These are phyloP conservation scores for Radopholus similis DNA, from an alignment of 1,140 invertebrate genomes.

Conservation along the genomic window DNA sequence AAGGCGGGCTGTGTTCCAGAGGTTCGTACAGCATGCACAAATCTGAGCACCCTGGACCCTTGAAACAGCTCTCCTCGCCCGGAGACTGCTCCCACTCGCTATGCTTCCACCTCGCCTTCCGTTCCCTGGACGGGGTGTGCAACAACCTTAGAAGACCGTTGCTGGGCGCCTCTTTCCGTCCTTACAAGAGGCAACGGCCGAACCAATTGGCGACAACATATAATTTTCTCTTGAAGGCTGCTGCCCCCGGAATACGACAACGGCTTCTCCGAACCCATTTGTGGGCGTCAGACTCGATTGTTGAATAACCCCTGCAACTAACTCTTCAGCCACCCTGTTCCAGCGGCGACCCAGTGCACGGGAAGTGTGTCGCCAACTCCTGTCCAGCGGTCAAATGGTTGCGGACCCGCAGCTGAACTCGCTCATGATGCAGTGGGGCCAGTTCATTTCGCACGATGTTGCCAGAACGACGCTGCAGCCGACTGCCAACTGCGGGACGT, in stretches of 20 bases:
- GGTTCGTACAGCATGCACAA: constrained; percentile 7
- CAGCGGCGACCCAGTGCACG: constrained; percentile 48
- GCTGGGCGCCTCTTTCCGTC: constrained; percentile 45
- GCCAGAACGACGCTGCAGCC: too few relatives aligned
- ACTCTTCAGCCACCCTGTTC: constrained; percentile 30
- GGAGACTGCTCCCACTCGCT: constrained; percentile 40
- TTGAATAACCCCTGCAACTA: constrained; percentile 30
- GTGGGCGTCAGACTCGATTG: too few relatives aligned
- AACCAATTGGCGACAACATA: background rate
- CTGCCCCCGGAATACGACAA: constrained; percentile 50
- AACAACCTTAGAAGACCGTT: constrained; percentile 44
- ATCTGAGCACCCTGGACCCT: background rate
- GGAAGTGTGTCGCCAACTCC: constrained; percentile 42
- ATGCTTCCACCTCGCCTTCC: constrained; percentile 48
- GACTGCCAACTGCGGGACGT: constrained; percentile 50
- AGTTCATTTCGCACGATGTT: too few relatives aligned
- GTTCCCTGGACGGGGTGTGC: constrained; percentile 45
- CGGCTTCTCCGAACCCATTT: constrained; percentile 40
- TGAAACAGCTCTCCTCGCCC: background rate
- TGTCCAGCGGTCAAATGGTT: constrained; percentile 41
- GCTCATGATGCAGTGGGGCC: constrained; percentile 42
- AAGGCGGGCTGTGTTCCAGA: constrained; percentile 57
- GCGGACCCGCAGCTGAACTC: constrained; percentile 40
- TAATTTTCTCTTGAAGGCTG: constrained; percentile 20
- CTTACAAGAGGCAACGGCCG: constrained; percentile 24